Conservation (phyloP, 2,113 vertebrate species). For the Microcebus lehilahytsara region DNA sequence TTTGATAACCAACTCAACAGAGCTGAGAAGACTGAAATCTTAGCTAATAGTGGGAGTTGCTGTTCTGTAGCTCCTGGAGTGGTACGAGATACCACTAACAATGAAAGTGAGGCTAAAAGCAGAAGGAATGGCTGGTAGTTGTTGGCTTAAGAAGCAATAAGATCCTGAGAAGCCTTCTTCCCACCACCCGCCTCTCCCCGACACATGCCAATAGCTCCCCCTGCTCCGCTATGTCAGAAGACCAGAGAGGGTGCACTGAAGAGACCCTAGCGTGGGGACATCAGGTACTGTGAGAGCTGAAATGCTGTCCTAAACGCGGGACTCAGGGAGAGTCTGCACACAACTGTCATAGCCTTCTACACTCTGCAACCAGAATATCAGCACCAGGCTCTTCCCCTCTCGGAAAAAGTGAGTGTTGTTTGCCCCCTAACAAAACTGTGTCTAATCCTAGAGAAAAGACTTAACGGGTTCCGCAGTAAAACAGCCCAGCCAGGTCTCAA, state of each 20-base stretch:
- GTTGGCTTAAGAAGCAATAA: background rate
- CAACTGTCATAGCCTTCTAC: background rate
- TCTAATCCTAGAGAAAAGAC: background rate
- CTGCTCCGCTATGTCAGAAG: background rate
- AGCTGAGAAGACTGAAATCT: background rate
- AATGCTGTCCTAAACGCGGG: background rate
- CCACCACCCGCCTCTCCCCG: background rate
- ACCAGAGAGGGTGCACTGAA: background rate
- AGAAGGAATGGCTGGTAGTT: background rate
- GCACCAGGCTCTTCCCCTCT: background rate
- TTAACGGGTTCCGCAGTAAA: background rate
- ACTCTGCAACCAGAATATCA: background rate
- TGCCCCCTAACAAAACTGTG: background rate
- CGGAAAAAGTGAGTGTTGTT: background rate
- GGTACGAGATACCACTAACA: background rate
- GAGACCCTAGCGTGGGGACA: background rate
- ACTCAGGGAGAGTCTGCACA: background rate
- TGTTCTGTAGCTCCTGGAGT: background rate
- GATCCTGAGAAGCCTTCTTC: background rate
- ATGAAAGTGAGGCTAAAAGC: background rate
- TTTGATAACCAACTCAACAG: background rate
- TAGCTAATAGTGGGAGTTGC: background rate
- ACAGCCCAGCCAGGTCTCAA: background rate
- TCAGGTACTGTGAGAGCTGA: background rate
- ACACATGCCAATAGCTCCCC: accelerated